A percentile compares a stretch with the other conserved stretches of the same genome.
Evolutionary conservation across 2,113 vertebrate genomes (phyloP).

Genomic region (Fregata magnificens): DNA sequence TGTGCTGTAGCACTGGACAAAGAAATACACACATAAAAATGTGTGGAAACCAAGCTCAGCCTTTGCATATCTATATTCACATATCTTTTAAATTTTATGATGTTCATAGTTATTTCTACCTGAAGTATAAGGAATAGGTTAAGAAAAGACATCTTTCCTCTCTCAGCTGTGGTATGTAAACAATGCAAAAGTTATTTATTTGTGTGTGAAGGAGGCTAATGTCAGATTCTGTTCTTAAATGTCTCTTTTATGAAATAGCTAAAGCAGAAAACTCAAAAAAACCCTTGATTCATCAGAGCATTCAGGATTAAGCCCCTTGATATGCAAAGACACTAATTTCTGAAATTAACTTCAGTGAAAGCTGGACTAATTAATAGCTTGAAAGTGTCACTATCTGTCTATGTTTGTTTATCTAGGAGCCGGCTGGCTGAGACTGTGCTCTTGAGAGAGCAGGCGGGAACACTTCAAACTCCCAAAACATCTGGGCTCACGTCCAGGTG

Average conservation of each 20-base stretch:
- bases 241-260: neutral
- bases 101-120: neutral
- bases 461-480: constrained; percentile 6
- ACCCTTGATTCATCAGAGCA: neutral
- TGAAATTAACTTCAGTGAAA: constrained; percentile 18
- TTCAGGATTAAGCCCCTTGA: neutral
- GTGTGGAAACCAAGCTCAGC: neutral
- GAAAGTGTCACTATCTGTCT: neutral
- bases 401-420: constrained; percentile 10
- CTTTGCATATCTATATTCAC: neutral
- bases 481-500: constrained; percentile 16
- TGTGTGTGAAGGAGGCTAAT: neutral
- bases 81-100: neutral
- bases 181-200: neutral
- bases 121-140: neutral
- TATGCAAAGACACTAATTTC: constrained; percentile 4
- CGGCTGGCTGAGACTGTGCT: neutral
- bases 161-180: neutral
- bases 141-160: neutral
- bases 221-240: neutral
- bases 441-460: constrained; percentile 13
- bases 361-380: constrained; percentile 15
- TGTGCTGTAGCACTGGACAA: neutral
- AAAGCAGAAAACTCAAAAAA: neutral
- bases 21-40: neutral